Base-by-base conservation (phyloP, 2,797 vertebrate species). In the Ptychadena robeensis region DNA sequence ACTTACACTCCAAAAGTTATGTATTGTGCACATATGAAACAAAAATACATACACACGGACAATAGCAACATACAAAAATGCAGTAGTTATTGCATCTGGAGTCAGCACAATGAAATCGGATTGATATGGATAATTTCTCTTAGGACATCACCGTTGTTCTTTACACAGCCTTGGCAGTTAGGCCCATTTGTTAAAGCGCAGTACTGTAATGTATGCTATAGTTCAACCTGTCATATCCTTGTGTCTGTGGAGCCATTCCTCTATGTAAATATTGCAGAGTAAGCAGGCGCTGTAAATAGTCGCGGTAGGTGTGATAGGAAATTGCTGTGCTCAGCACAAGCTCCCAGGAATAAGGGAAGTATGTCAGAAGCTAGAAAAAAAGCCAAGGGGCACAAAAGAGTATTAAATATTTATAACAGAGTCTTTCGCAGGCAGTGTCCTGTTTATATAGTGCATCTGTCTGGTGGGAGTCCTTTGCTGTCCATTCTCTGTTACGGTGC, bases 321-420 rank as follows among this genome's bases (percentile, higher is more conserved):
- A 80, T 64, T 64, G 70, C 77, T n/a, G 10, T 0, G 71, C 71
- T 80, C 69, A 85, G 78, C 82, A 85, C 22, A 32, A 18, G 18
- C 76, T 61, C 81, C 37, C 4, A 74, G 63, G 71, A 80, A 75
- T 64, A 5, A 35, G 57, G 70, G 64, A 63, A 69, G 70, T 75
- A 37, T 80, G 71, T 68, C 77, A 80, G 71, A 78, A 79, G 76
- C 70, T 30, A 15, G 48, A 74, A 67, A 67, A 69, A 70, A 72
- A 75, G 53, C 77, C 77, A 85, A 15, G 37, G 71, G 77, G 71
- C 82, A 80, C 32, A 38, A 65, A 59, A 79, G 63, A 48, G 28
- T 64, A 80, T 80, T 14, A 80, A 80, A 69, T 84, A 80, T 80
- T 80, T 70, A 75, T 84, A 63, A 64, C 64, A 35, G 34, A 27